Base-by-base conservation (phyloP, 53 echinoderm and acorn worm species). In the Antedon mediterranea region DNA sequence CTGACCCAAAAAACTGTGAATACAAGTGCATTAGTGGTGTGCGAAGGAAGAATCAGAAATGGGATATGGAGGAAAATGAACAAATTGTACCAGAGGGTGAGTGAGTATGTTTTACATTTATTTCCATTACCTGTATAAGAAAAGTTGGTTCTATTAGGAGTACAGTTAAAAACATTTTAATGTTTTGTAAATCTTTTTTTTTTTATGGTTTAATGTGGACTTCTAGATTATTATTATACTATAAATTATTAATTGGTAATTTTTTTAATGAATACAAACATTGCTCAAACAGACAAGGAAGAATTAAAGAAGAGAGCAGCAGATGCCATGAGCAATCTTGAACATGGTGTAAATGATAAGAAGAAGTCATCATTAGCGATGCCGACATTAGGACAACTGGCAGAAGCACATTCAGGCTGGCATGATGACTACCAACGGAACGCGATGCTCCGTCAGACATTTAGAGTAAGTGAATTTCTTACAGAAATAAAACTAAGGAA, bases 31-130 rank as follows among this genome's bases (percentile, higher is more conserved):
- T 93, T 34, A 85, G 88, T 31, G 98, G 98, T 32, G 98, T 93
- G 30, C 74, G 84, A 79, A 85, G 98, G 31, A 98, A 98, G 84
- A 98, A 98, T 76, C 89, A 98, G 78, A 98, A 98, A 82, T 98
- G 98, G 98, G 98, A 98, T 74, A 92, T 92, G 90, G 98, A 90
- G 23, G 98, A 98, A 43, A 98, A 98, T 76, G 93, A 93, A 33
- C 98, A 98, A 83, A 93, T 98, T 0, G 82, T 92, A 28, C 93
- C 98, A 27, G 98, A 98, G 79, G 98, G 98, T 91, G 28, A 76
- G 98, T 91, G 28, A 76, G 84, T 78, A 42, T 5, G 30, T 0
- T 15, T 3, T 14, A 15, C 1, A 4, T 70, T 15, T n/a, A n/a
- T n/a, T n/a, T n/a, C n/a, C n/a, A n/a, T n/a, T n/a, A n/a, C n/a